phyloP scores from a whole-genome alignment of 1,140 invertebrate species.

The Nasonia giraulti region DNA sequence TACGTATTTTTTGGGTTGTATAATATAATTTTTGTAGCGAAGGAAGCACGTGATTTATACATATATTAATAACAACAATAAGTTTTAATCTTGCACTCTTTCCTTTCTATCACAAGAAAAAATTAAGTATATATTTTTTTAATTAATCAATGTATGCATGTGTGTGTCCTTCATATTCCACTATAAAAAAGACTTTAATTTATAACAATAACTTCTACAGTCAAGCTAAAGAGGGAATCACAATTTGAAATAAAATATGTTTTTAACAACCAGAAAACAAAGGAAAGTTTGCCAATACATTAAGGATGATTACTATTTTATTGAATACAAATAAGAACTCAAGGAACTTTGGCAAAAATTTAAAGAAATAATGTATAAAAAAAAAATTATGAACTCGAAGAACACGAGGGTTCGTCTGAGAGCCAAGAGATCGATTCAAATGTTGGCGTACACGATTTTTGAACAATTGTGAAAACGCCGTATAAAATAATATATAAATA shows the following conservation, averaged over 20 bases:
- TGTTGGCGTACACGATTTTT: conserved; percentile 55
- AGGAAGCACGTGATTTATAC: conserved; percentile 51
- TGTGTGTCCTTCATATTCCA: conserved; percentile 54
- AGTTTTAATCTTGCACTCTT: conserved; percentile 48
- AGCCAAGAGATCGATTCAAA: conserved; percentile 72
- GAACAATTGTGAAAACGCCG: conserved; percentile 65
- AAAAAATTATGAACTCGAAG: conserved; percentile 51
- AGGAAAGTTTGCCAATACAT: conserved; percentile 48
- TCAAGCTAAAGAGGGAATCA: conserved; percentile 35
- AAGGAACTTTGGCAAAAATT: conserved; percentile 44
- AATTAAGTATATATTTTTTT: conserved; percentile 65
- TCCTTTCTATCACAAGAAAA: conserved; percentile 65
- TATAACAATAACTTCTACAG: conserved; percentile 23
- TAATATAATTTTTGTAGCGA: conserved; percentile 36
- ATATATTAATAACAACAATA: conserved; percentile 50
- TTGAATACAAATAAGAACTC: conserved; percentile 44
- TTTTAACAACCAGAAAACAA: conserved; percentile 49
- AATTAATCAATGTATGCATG: conserved; percentile 39
- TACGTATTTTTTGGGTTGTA: conserved; percentile 45
- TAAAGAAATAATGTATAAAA: conserved; percentile 48
- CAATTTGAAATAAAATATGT: conserved; percentile 37
- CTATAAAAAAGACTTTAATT: conserved; percentile 29
- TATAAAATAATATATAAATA: conserved; percentile 75
- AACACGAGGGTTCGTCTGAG: conserved; percentile 65
- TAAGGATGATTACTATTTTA: conserved; percentile 38